phyloP scores from a whole-genome alignment of 2,113 vertebrate species.

The Vulpes vulpes region DNA sequence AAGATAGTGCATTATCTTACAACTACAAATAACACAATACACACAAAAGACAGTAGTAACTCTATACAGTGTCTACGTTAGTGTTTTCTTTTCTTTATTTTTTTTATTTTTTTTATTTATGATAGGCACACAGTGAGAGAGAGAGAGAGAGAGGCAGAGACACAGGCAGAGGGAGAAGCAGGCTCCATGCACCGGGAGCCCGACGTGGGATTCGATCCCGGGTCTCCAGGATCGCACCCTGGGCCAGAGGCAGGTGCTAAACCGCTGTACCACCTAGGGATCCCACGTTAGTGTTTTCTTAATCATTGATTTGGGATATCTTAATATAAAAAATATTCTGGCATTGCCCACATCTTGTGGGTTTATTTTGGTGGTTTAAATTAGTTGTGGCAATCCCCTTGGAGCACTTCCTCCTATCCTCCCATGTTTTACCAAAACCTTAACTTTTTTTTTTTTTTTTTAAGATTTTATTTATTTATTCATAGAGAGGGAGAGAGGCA shows the following conservation, averaged over 20 bases:
- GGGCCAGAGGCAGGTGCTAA: too few species aligned
- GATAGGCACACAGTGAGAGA: too few species aligned
- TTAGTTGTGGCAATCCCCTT: not conserved
- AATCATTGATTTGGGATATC: not conserved
- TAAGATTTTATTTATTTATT: too few species aligned
- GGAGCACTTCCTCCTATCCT: not conserved
- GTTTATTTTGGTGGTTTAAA: conserved; percentile 8
- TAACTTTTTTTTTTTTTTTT: not conserved
- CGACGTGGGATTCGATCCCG: too few species aligned
- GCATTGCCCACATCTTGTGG: not conserved
- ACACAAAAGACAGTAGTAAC: not conserved
- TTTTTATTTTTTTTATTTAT: too few species aligned
- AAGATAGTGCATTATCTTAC: not conserved
- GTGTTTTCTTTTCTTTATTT: not conserved
- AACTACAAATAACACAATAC: not conserved
- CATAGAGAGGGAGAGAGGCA: too few species aligned
- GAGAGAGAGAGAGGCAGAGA: too few species aligned
- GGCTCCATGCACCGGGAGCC: too few species aligned
- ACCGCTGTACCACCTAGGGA: too few species aligned
- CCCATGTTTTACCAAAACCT: not conserved
- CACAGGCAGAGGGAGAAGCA: too few species aligned
- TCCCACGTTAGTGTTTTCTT: not conserved
- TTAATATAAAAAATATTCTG: conserved; percentile 28
- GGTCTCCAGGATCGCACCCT: too few species aligned
- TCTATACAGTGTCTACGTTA: not conserved